Base-by-base conservation (phyloP, 2,888 invertebrate genomes). In the Xanthorhoe designata region DNA sequence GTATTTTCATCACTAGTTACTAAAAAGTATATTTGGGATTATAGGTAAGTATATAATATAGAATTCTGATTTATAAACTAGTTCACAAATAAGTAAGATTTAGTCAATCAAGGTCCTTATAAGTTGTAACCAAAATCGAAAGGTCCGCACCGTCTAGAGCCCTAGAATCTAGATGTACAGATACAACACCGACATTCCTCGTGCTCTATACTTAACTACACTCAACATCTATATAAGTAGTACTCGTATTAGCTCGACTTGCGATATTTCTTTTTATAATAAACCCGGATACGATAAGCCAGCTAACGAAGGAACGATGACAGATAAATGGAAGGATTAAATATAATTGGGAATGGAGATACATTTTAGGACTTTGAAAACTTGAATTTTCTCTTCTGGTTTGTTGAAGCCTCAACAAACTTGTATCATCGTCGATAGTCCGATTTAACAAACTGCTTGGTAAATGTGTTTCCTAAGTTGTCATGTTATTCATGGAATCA, bases 161-260 rank as follows among this genome's bases (percentile, higher is more conserved):
- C 53, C 60, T 65, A 64, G 75, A 79, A 80, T 82, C 78, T 78
- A 81, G 82, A 82, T 82, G 76, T 64, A 75, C 74, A 74, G 78
- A 78, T 78, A 80, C 77, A 71, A 75, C 72, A 76, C 72, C 67
- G 72, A 76, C 81, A 77, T 79, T 77, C 75, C 73, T 72, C 70
- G 61, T 61, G 66, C 70, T 68, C 69, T 73, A 73, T 73, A 75
- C 72, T 72, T 71, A 71, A 58, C 66, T 64, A 65, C 47, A 51
- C 52, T 65, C 50, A 51, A 61, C 47, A 61, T 62, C 62, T 65
- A n/a, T n/a, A n/a, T n/a, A n/a, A n/a, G n/a, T n/a, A n/a, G n/a
- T n/a, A n/a, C 67, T 60, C 64, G 70, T 72, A 68, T 67, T 66
- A 72, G 66, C 63, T 68, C 45, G 47, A 63, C 56, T 63, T 56